Conservation (phyloP, 2,888 invertebrate species). For the Heteromyza rotundicornis region DNA sequence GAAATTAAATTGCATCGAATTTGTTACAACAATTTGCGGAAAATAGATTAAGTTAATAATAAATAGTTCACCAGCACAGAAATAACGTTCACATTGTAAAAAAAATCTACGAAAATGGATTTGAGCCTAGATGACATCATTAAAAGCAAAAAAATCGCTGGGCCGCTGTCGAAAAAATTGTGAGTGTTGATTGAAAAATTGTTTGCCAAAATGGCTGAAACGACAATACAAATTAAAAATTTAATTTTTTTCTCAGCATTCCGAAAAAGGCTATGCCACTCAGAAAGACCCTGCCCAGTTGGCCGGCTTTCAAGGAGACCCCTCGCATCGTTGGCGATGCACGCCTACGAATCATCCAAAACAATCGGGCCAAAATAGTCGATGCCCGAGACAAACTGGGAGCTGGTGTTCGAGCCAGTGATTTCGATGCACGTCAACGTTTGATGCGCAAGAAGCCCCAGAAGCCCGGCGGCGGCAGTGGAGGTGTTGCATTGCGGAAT, state of each 20-base stretch:
- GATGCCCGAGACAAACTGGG: slow-evolving; percentile 83
- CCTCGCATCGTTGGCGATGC: slow-evolving; percentile 68
- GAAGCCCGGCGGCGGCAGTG: slow-evolving; percentile 9
- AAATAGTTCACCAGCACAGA: too few relatives aligned
- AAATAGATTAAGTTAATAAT: too few relatives aligned
- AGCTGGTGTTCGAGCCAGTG: slow-evolving; percentile 74
- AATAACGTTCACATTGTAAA: too few relatives aligned
- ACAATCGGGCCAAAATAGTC: slow-evolving; percentile 75
- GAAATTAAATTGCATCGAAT: too few relatives aligned
- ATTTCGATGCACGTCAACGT: slow-evolving; percentile 77
- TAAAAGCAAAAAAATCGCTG: slow-evolving; percentile 41
- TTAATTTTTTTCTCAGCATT: neutral
- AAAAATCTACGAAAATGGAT: slow-evolving; percentile 40
- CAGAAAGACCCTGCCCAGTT: slow-evolving; percentile 34
- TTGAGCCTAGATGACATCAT: slow-evolving; percentile 55
- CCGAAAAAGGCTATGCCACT: slow-evolving; percentile 6
- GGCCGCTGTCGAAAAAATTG: slow-evolving; percentile 31
- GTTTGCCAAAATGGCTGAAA: neutral
- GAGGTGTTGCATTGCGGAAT: neutral
- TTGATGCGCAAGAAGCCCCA: slow-evolving; percentile 67
- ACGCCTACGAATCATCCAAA: slow-evolving; percentile 78
- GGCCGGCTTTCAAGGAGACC: slow-evolving; percentile 33
- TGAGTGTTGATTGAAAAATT: slow-evolving; percentile 35
- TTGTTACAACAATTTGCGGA: too few relatives aligned
- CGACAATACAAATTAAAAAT: neutral